Conservation (phyloP, 2,797 vertebrate genomes). For the Gadopsis bispinosus region DNA sequence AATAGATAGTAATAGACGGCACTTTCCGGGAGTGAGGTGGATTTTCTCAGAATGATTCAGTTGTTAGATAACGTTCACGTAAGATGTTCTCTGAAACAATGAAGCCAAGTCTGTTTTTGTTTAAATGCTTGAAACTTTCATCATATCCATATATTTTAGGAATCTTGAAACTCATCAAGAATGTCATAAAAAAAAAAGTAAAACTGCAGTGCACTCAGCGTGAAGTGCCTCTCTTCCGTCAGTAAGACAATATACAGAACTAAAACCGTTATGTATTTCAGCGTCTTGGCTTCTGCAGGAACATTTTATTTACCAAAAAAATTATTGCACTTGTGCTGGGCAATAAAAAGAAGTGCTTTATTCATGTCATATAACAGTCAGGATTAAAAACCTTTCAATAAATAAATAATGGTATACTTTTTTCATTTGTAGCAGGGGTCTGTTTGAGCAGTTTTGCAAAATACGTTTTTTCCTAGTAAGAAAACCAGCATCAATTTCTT, state of each 20-base stretch:
- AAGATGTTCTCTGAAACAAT: neutral
- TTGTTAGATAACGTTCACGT: conserved; percentile 35
- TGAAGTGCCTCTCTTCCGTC: neutral
- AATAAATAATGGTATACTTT: neutral
- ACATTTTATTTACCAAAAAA: neutral
- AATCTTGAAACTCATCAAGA: neutral
- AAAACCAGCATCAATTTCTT: neutral
- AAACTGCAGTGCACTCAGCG: neutral
- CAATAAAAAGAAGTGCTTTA: neutral
- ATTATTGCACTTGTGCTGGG: neutral
- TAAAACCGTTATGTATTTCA: neutral
- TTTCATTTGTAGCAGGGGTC: neutral
- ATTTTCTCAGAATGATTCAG: conserved; percentile 13
- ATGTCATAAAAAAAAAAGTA: neutral
- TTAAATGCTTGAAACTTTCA: conserved; percentile 33
- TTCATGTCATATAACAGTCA: neutral
- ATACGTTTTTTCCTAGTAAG: neutral
- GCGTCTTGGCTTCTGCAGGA: neutral
- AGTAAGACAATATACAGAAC: neutral
- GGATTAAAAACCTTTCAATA: neutral
- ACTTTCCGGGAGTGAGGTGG: conserved; percentile 12
- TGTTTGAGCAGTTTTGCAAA: neutral
- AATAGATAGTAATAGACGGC: conserved; percentile 12
- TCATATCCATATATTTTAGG: conserved; percentile 16
- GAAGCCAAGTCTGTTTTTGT: neutral